phyloP scores from a whole-genome alignment of 1,140 invertebrate genomes.

The Diorhabda sublineata region DNA sequence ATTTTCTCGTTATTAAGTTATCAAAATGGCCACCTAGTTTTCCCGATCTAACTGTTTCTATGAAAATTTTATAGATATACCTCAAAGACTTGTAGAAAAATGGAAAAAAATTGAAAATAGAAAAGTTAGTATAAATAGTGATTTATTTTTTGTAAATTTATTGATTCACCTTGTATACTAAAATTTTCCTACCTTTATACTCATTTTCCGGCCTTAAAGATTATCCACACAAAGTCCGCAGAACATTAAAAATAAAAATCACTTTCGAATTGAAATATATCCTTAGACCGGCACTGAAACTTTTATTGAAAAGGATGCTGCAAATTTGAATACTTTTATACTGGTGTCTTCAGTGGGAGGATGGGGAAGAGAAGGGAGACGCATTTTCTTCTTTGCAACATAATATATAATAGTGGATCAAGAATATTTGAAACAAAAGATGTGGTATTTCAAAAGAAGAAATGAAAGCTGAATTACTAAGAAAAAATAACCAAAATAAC shows the following conservation, averaged over 20 bases:
- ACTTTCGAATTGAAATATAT: conserved; percentile 9
- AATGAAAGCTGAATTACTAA: too few species aligned
- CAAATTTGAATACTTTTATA: conserved; percentile 21
- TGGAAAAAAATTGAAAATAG: neutral
- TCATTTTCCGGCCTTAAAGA: conserved; percentile 11
- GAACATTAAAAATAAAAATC: conserved; percentile 5
- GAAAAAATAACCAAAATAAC: too few species aligned
- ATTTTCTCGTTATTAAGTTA: too few species aligned
- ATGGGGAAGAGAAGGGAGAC: conserved; percentile 16
- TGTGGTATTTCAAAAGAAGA: too few species aligned
- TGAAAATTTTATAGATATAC: too few species aligned
- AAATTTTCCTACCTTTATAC: conserved; percentile 14
- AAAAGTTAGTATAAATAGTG: neutral
- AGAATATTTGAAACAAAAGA: too few species aligned
- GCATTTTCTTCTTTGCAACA: conserved; percentile 14
- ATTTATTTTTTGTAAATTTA: too few species aligned
- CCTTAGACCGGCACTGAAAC: conserved; percentile 19
- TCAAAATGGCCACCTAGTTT: too few species aligned
- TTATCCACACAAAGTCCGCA: conserved; percentile 5
- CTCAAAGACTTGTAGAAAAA: too few species aligned
- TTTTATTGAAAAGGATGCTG: conserved; percentile 20
- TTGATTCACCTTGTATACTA: neutral
- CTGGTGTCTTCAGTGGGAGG: conserved; percentile 15
- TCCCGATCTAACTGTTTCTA: too few species aligned
- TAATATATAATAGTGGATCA: conserved; percentile 21